Percentiles rank a stretch among this genome's conserved stretches.
phyloP scores from a whole-genome alignment of 2,113 vertebrate species.

The Phaethornis superciliosus region DNA sequence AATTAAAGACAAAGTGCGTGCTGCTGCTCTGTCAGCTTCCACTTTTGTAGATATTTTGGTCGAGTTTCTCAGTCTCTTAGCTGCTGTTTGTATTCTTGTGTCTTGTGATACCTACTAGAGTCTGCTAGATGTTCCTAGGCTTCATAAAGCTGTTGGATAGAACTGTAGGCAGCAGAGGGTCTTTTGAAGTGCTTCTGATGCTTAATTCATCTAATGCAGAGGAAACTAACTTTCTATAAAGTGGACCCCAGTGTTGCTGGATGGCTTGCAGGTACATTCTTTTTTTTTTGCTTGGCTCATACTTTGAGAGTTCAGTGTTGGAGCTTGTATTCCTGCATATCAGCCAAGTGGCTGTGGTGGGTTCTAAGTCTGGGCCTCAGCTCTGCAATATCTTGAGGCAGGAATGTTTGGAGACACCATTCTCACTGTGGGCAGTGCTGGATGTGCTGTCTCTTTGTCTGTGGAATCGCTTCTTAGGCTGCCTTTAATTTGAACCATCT shows the following conservation, averaged over 20 bases:
- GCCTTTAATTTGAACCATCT: slow-evolving; percentile 53
- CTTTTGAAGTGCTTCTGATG: not conserved
- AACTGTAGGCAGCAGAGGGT: not conserved
- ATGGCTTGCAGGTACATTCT: not conserved
- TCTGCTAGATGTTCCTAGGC: rapidly evolving
- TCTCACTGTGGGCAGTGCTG: not conserved
- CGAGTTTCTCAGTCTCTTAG: not conserved
- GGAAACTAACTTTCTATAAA: not conserved
- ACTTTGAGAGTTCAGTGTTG: not conserved
- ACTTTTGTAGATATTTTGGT: not conserved
- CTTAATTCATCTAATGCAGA: not conserved
- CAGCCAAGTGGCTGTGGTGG: not conserved
- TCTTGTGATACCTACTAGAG: not conserved
- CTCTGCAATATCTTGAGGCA: not conserved
- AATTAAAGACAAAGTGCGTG: not conserved
- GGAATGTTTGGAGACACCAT: not conserved
- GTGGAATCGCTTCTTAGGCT: not conserved
- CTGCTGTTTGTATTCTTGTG: not conserved
- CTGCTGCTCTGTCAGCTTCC: not conserved
- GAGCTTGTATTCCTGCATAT: not conserved
- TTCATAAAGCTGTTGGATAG: not conserved
- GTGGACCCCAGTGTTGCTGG: not conserved
- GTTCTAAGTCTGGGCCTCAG: not conserved
- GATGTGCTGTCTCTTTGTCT: slow-evolving; percentile 9
- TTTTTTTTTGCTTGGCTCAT: not conserved